Percentiles rank a stretch among this genome's conserved stretches.
Conservation (phyloP, 2,113 vertebrate species). For the Melanostigma gelatinosum region DNA sequence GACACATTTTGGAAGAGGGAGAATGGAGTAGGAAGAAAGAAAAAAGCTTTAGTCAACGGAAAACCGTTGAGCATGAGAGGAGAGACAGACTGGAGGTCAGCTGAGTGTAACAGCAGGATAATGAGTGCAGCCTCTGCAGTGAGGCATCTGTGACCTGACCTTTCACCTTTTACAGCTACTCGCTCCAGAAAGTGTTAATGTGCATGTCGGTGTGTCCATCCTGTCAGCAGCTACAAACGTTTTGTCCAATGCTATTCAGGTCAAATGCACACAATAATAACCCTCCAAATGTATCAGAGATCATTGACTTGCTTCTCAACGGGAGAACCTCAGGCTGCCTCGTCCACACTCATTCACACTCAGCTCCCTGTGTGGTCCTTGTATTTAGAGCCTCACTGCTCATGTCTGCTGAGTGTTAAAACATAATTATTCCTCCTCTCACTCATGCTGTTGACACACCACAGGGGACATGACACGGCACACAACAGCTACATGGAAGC, state of each 20-base stretch:
- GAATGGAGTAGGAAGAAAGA: slow-evolving; percentile 21
- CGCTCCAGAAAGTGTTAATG: background rate
- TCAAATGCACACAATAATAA: background rate
- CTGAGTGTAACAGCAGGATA: slow-evolving; percentile 15
- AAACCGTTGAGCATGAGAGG: background rate
- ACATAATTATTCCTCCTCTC: background rate
- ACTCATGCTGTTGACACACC: background rate
- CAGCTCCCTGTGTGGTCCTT: background rate
- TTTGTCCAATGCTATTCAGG: background rate
- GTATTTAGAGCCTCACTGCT: background rate
- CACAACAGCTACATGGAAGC: background rate
- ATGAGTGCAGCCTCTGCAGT: background rate
- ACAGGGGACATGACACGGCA: background rate
- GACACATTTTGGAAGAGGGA: slow-evolving; percentile 4
- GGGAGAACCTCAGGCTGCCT: background rate
- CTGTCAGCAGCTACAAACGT: background rate
- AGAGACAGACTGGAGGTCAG: background rate
- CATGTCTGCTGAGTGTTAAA: slow-evolving; percentile 15
- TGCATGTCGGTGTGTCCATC: background rate
- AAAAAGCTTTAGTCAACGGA: background rate
- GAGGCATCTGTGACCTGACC: slow-evolving; percentile 14
- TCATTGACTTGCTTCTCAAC: background rate
- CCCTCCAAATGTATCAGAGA: background rate
- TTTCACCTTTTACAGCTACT: slow-evolving; percentile 15
- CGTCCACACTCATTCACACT: background rate